phyloP scores from a whole-genome alignment of 2,888 invertebrate genomes.

The Lingula anatina region DNA sequence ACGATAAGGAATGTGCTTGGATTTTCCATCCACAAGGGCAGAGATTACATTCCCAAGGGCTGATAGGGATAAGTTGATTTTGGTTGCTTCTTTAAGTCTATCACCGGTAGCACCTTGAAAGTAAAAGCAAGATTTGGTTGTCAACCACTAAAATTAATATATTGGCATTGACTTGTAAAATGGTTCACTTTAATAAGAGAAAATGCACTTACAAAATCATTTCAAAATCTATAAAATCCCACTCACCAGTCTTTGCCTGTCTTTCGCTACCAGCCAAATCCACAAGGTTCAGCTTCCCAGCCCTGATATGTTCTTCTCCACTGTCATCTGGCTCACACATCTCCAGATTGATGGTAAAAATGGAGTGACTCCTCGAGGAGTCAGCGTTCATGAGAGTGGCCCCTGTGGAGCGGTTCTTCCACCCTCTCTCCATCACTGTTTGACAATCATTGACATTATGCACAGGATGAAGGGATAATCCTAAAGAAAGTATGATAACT shows the following conservation, averaged over 20 bases:
- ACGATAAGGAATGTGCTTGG: conserved; percentile 73
- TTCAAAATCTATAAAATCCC: not conserved
- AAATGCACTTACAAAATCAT: no score
- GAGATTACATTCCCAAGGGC: conserved; percentile 87
- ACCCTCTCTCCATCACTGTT: conserved; percentile 68
- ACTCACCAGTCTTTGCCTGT: conserved; percentile 67
- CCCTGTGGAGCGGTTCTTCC: conserved; percentile 74
- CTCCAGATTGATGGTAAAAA: conserved; percentile 79
- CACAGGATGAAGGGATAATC: conserved; percentile 70
- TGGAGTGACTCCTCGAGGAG: conserved; percentile 77
- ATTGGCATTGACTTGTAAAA: no score
- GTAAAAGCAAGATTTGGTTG: not conserved
- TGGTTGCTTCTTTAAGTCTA: conserved; percentile 79
- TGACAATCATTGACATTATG: conserved; percentile 75
- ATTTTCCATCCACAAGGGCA: conserved; percentile 75
- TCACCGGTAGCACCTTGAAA: conserved; percentile 72
- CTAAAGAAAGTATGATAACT: conserved; percentile 51
- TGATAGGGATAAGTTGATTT: conserved; percentile 81
- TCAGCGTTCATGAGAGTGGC: conserved; percentile 86
- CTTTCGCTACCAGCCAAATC: conserved; percentile 86
- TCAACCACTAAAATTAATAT: no score
- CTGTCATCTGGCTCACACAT: conserved; percentile 62
- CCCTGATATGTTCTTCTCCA: conserved; percentile 59
- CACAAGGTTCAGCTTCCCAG: conserved; percentile 78
- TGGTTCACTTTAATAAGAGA: no score